phyloP scores from a whole-genome alignment of 2,113 vertebrate genomes.

The Pituophis catenifer region DNA sequence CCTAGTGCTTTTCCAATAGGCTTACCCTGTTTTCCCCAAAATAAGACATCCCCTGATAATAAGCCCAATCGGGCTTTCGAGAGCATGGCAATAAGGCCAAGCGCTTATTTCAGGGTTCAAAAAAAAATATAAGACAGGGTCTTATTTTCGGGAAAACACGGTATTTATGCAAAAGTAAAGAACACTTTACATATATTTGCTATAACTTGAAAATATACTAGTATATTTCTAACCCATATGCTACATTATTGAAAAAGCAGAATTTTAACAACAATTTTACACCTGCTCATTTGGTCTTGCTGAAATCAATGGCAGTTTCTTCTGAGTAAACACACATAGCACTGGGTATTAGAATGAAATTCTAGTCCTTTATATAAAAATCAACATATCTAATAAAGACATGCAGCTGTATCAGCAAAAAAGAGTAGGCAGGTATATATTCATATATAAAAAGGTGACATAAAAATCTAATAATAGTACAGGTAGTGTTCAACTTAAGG shows the following conservation, averaged over 20 bases:
- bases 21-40: background rate
- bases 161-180: background rate
- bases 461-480: background rate
- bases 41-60: too few relatives aligned
- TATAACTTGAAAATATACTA: background rate
- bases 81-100: too few relatives aligned
- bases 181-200: background rate
- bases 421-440: background rate
- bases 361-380: background rate
- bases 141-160: too few relatives aligned
- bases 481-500: too few relatives aligned
- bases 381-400: background rate
- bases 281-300: background rate
- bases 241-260: background rate
- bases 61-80: too few relatives aligned
- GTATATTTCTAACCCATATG: background rate
- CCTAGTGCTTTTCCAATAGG: background rate
- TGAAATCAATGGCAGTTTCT: background rate
- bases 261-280: background rate
- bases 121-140: too few relatives aligned
- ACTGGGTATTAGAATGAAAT: background rate
- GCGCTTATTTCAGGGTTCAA: too few relatives aligned
- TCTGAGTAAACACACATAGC: background rate
- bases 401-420: background rate
- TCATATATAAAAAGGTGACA: background rate